Evolutionary conservation across 2,797 vertebrate species (phyloP), one percentile per base, ranked within the genome.

Genomic region (Tapirus indicus): DNA sequence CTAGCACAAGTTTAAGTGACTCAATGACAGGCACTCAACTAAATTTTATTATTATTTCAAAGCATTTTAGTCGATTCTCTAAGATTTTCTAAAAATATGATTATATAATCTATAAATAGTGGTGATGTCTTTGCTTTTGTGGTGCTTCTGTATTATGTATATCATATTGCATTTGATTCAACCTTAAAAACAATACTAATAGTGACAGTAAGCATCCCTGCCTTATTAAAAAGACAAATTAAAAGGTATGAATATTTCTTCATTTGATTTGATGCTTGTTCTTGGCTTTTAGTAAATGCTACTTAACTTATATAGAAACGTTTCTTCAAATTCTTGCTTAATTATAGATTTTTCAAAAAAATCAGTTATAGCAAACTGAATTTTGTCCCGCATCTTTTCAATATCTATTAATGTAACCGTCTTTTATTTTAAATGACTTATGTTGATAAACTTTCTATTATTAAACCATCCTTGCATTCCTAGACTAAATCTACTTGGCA

Each of bases 311-410:
- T 2, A 52, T 11, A 66, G 29, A 35, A 87, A 83, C 38, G 69
- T 75, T 80, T 52, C 25, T 74, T 72, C 32, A 64, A 88, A 92
- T 94, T 82, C 38, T 93, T 92, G 25, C 35, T 69, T 80, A 74
- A 94, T 7, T 62, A 35, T 35, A 90, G 49, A 9, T 8, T 58
- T 94, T 69, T 58, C 1, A 41, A 77, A 68, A 75, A 60, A 80
- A 38, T 83, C 62, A 52, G 17, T 95, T 78, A 82, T 35, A 91
- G 47, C 56, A 93, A 97, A 87, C n/a, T 17, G 56, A 66, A 77
- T 90, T 90, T 80, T 60, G 64, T 83, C 69, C 83, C 95, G 83
- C 29, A 91, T 83, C 44, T 93, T 72, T 47, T 91, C 54, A 93
- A 14, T 17, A 60, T 83, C n/a, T 78, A 94, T 71, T 95, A 86